phyloP scores from a whole-genome alignment of 1,140 invertebrate species.

The Drosophila jambulina region DNA sequence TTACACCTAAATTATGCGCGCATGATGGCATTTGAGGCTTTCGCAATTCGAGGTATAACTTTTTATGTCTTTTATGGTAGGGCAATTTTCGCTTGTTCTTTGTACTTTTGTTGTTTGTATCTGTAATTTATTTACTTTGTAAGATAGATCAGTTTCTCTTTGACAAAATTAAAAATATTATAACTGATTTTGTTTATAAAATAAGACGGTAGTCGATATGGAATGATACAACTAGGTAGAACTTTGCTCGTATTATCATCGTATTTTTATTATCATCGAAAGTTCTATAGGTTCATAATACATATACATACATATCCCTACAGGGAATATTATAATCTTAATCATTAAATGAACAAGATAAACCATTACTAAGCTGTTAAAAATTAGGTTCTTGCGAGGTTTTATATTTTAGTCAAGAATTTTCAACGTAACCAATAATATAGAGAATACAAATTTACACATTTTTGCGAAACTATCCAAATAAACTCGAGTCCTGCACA shows the following conservation, averaged over 20 bases:
- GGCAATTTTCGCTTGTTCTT: constrained; percentile 16
- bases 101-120: constrained; percentile 15
- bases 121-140: not conserved
- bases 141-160: not conserved
- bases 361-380: not conserved
- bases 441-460: not conserved
- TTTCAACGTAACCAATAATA: not conserved
- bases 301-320: no score
- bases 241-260: no score
- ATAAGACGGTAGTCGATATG: not conserved
- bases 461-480: not conserved
- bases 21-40: constrained; percentile 55
- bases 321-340: no score
- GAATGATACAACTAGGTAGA: not conserved
- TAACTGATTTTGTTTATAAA: not conserved
- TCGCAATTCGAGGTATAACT: constrained; percentile 27
- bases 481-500: not conserved
- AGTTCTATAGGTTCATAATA: no score
- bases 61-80: constrained; percentile 53
- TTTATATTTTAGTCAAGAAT: not conserved
- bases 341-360: not conserved
- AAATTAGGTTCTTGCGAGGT: not conserved
- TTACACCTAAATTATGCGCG: constrained; percentile 46
- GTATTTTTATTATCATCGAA: no score
- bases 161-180: not conserved